Base-by-base conservation (phyloP, 2,113 vertebrate species). In the Vanacampus margaritifer region DNA sequence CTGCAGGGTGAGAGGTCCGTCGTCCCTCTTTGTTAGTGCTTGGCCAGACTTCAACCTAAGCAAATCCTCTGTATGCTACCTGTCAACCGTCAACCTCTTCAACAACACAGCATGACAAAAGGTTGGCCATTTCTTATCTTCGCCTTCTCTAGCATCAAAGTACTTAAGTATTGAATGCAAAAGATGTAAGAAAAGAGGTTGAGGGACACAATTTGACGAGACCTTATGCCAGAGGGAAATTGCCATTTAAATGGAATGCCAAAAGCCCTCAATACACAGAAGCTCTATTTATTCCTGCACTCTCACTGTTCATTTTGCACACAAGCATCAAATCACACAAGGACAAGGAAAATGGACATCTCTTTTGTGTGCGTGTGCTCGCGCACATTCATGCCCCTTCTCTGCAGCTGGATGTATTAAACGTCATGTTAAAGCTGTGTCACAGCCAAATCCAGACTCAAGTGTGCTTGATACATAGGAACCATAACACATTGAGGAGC, bases 1-100 rank as follows among this genome's bases (percentile, higher is more conserved):
- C 79, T 77, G 67, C 72, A 74, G 76, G 74, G 65, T 60, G 62
- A 82, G 67, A 73, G 78, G 76, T 83, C 65, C 86, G 73, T 83
- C 65, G 80, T 73, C 50, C 76, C 76, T 62, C 79, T 66, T 43
- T 48, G 60, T 66, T 72, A 48, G 45, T 69, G 54, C 65, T 50
- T 51, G n/a, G 48, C 71, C 58, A 17, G 65, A 58, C 65, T 73
- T 76, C 71, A 73, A 67, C 57, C 75, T 71, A 83, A 84, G 84
- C 69, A 75, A 68, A 80, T 73, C 74, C 75, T 81, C 57, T 60
- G 58, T 37, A 53, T 75, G 71, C 84, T 77, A 84, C 71, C 76
- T 85, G 80, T 77, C 81, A 54, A 32, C 35, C 48, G 37, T 67
- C 62, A 57, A 63, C 61, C 51, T 57, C 46, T n/a, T 63, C 21